phyloP scores from a whole-genome alignment of 2,888 invertebrate genomes.

The Cheilosia grossa region DNA sequence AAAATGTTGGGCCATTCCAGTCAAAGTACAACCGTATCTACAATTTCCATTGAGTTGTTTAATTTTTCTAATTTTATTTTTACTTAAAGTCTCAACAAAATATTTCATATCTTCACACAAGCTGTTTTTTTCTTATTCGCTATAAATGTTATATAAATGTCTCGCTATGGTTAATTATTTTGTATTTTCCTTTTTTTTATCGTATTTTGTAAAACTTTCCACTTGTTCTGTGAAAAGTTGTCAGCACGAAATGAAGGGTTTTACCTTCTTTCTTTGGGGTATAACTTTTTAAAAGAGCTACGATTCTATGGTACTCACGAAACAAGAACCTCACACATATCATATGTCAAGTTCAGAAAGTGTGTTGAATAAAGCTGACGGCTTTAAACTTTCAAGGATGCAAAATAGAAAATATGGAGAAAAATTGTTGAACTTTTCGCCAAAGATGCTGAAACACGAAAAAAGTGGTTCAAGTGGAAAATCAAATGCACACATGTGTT shows the following conservation, averaged over 20 bases:
- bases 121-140: no score
- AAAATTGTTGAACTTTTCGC: constrained; percentile 19
- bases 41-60: no score
- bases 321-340: constrained; percentile 34
- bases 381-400: constrained; percentile 53
- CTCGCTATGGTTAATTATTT: constrained; percentile 49
- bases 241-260: background rate
- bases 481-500: constrained; percentile 21
- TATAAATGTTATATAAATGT: constrained; percentile 5
- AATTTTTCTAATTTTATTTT: no score
- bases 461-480: constrained; percentile 16
- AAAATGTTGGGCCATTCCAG: no score
- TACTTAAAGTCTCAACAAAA: no score
- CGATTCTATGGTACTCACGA: background rate
- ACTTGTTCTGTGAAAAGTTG: constrained; percentile 19
- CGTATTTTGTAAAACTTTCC: background rate
- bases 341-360: constrained; percentile 66
- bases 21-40: no score
- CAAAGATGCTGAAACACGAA: constrained; percentile 16
- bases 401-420: background rate
- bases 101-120: background rate
- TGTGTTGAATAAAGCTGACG: constrained; percentile 44
- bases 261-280: background rate
- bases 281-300: background rate
- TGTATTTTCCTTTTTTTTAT: background rate